Base-by-base conservation (phyloP, 1,140 invertebrate species). In the Metaphire vulgaris region DNA sequence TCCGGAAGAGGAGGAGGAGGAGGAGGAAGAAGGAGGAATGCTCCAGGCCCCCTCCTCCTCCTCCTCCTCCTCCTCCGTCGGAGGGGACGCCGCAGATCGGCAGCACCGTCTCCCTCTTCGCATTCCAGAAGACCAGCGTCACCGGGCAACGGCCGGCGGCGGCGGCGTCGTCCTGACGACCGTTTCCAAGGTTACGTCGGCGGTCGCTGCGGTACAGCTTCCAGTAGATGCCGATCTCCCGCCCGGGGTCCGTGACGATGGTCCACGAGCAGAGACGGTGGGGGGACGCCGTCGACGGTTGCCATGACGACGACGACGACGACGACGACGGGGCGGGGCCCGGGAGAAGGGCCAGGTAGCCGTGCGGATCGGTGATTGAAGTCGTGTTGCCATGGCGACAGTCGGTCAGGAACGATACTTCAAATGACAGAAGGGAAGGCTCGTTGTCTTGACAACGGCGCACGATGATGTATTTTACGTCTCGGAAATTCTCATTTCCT, bases 241-340 rank as follows among this genome's bases (percentile, higher is more conserved):
- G 32, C n/a, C 72, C 72, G 15, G n/a, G 33, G 2, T 73, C 72
- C 32, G 72, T 41, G 14, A 64, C 72, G 33, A 73, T 73, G n/a
- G 72, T 73, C 72, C 72, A 56, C 41, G 41, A 56, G 21, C 41
- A 56, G 41, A 56, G 6, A 21, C 41, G 41, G 6, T 6, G 41
- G 41, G 6, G 6, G 6, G 41, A 21, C 41, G 6, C 6, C 41
- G 6, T 6, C 6, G 41, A 56, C 41, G 41, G 41, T 56, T 56
- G 41, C 41, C 41, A 56, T 56, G 21, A 21, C 41, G 41, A 56
- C 41, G 6, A 21, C 41, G 41, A 6, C 21, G 21, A 21, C 41
- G 41, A 56, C 41, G 6, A 21, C 41, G 41, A 6, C 6, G 41
- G 6, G 6, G 6, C 41, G 6, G 41, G 41, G 21, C 41, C 41